phyloP scores from a whole-genome alignment of 2,113 vertebrate genomes.

The Gallinago undulata region DNA sequence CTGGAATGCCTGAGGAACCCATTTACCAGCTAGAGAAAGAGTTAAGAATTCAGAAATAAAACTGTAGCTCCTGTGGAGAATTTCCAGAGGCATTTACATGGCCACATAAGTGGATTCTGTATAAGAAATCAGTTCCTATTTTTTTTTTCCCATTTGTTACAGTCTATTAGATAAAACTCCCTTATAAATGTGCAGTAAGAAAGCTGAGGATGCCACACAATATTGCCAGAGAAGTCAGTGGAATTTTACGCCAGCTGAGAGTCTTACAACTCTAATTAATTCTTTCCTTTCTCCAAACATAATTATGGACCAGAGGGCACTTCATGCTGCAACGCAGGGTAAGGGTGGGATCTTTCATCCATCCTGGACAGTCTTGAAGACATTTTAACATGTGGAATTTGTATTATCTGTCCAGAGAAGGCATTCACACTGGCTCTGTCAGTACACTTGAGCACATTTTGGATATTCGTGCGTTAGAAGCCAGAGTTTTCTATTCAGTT shows the following conservation, averaged over 20 bases:
- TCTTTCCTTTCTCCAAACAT: background rate
- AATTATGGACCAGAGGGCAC: too few species aligned
- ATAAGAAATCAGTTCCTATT: background rate
- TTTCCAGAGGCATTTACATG: background rate
- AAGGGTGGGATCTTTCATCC: too few species aligned
- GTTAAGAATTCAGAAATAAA: background rate
- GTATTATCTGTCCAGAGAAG: background rate
- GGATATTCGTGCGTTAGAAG: background rate
- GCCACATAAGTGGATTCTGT: background rate
- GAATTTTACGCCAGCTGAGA: background rate
- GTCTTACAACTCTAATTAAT: background rate
- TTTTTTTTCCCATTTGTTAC: background rate
- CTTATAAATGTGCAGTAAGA: background rate
- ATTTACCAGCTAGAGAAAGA: background rate
- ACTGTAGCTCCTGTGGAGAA: background rate
- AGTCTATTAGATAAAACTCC: background rate
- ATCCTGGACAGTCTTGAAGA: background rate
- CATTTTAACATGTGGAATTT: background rate
- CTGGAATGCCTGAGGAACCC: background rate
- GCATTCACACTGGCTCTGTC: background rate
- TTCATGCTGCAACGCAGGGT: too few species aligned
- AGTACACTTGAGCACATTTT: background rate
- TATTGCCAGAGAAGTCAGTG: background rate
- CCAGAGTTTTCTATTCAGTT: background rate
- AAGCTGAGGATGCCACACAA: background rate